Evolutionary conservation across 2,797 vertebrate genomes (phyloP).

Genomic region (Holocentrus rufus): DNA sequence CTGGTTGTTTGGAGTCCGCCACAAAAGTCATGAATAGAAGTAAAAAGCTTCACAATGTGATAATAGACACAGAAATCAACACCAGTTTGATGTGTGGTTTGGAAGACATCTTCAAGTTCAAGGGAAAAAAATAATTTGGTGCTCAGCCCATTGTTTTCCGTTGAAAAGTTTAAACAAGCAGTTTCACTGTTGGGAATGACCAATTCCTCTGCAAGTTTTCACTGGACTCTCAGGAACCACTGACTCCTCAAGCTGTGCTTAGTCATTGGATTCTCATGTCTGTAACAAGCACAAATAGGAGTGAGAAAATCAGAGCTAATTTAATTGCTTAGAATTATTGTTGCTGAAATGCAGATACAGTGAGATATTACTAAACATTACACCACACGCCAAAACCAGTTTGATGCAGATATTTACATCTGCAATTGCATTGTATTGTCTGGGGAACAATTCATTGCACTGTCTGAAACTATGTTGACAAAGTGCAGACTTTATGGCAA

Average conservation of each 20-base stretch:
- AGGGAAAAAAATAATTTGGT: constrained; percentile 17
- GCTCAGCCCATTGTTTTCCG: constrained; percentile 36
- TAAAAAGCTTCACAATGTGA: constrained; percentile 57
- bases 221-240: constrained; percentile 19
- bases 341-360: constrained; percentile 18
- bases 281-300: constrained; percentile 20
- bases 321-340: constrained; percentile 19
- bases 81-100: constrained; percentile 46
- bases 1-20: constrained; percentile 30
- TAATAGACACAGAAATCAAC: constrained; percentile 54
- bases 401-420: constrained; percentile 20
- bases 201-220: constrained; percentile 6
- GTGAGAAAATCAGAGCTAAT: constrained; percentile 27
- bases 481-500: background rate
- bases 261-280: constrained; percentile 33
- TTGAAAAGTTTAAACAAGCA: constrained; percentile 37
- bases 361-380: constrained; percentile 15
- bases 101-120: constrained; percentile 24
- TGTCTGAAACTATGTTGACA: constrained; percentile 3
- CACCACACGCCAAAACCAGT: background rate
- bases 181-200: constrained; percentile 34
- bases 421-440: constrained; percentile 19
- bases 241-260: constrained; percentile 9
- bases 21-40: constrained; percentile 30
- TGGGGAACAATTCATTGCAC: constrained; percentile 7